Base-by-base conservation (phyloP, 2,888 invertebrate genomes). In the Hydrotaea cyrtoneurina region DNA sequence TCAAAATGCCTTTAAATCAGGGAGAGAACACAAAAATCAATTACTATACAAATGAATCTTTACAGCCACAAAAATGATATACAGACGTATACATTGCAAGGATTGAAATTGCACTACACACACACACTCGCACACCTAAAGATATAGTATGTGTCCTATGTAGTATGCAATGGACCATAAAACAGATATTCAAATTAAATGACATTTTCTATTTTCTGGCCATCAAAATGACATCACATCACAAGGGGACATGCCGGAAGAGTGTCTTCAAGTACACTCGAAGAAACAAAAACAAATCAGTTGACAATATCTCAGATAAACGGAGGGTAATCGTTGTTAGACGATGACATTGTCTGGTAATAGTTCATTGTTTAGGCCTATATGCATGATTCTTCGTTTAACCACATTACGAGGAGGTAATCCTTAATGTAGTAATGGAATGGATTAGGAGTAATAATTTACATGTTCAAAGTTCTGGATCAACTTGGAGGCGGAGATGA, bases 151-250 rank as follows among this genome's bases (percentile, higher is more conserved):
- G n/a, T n/a, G n/a, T 43, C 43, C 3, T 31, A 43, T 43, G 10
- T 43, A 43, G 10, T 21, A 11, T 5, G 57, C 21, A 21, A 57
- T 23, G 21, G 31, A 39, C 59, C 4, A 23, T 59, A 59, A 59
- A 26, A 0, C 15, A 59, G 59, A 23, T 26, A 59, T 59, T 59
- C 59, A 59, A 59, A 59, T 59, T 23, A 10, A 69, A 69, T 69
- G 69, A 46, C 69, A 46, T 46, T 69, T 21, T 46, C 43, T 39
- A 64, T 43, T 23, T 21, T 46, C 46, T 66, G 69, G 4, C 13
- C 43, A 69, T 36, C 43, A 69, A 69, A 69, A 69, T 69, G 69
- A 23, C 69, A 69, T 69, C 43, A 36, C 19, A 31, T 62, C 11
- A 8, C 4, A 46, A 21, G 10, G n/a, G 23, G 69, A 46, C 39